Conservation (phyloP, 2,113 vertebrate species). For the Cercopithecus mona region DNA sequence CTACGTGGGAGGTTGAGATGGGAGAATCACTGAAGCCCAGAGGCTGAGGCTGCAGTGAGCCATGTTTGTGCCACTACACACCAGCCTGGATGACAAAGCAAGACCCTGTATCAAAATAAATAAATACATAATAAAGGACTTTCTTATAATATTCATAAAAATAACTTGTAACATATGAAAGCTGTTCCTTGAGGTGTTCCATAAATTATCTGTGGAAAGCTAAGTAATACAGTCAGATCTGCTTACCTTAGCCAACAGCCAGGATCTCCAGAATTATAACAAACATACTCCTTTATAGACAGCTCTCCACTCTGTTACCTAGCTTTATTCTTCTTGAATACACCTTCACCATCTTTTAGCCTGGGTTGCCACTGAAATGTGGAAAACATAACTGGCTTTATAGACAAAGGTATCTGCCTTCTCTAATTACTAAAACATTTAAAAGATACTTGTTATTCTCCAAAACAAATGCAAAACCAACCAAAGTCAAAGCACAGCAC, state of each 20-base stretch:
- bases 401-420: background rate
- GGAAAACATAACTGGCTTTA: background rate
- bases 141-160: background rate
- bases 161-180: background rate
- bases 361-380: background rate
- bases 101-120: background rate
- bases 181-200: background rate
- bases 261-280: background rate
- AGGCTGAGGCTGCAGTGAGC: too few relatives aligned
- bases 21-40: too few relatives aligned
- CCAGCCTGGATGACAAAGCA: background rate
- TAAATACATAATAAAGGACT: background rate
- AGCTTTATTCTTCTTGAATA: background rate
- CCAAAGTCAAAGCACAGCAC: background rate
- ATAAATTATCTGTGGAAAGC: background rate
- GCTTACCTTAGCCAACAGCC: rapidly evolving
- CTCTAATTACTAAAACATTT: background rate
- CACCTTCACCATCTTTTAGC: background rate
- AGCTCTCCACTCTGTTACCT: rapidly evolving
- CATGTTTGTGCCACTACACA: background rate
- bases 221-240: background rate
- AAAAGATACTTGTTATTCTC: background rate
- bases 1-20: too few relatives aligned
- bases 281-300: rapidly evolving
- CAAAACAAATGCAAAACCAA: background rate